Conservation (phyloP, 92 coral and sea anemone species). For the Isaurus tuberculatus region DNA sequence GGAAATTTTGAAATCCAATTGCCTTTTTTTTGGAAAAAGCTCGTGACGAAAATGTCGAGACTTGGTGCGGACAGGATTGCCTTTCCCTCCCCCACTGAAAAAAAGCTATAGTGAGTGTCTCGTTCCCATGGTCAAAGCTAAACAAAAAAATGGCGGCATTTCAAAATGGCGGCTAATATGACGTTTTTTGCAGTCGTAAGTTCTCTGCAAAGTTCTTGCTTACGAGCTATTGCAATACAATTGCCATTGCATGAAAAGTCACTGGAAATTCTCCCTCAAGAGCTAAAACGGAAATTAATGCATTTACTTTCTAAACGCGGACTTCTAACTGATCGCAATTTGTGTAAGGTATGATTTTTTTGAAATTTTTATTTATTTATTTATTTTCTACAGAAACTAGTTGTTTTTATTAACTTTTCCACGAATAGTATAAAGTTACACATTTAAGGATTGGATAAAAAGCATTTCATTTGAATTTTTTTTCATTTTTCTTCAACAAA, state of each 20-base stretch:
- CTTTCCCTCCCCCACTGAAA: neutral
- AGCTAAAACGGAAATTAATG: constrained; percentile 75
- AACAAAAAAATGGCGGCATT: constrained; percentile 40
- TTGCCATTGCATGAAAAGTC: constrained; percentile 77
- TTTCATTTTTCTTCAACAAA: too few relatives aligned
- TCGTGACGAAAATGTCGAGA: too few relatives aligned
- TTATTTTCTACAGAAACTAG: too few relatives aligned
- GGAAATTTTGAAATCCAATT: too few relatives aligned
- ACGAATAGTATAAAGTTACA: too few relatives aligned
- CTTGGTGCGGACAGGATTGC: too few relatives aligned
- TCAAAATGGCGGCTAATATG: constrained; percentile 79
- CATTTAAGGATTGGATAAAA: too few relatives aligned
- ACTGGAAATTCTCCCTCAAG: constrained; percentile 72
- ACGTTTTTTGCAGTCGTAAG: constrained; percentile 55
- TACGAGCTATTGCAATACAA: constrained; percentile 79
- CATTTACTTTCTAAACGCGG: constrained; percentile 88
- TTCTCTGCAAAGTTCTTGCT: constrained; percentile 77
- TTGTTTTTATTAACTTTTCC: too few relatives aligned
- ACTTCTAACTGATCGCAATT: constrained; percentile 78
- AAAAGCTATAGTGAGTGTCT: neutral
- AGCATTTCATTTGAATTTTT: too few relatives aligned
- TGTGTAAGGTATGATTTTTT: constrained; percentile 65
- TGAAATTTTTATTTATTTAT: too few relatives aligned
- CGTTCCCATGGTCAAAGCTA: constrained; percentile 5
- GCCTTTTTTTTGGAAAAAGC: too few relatives aligned